Base-by-base conservation (phyloP, 2,797 vertebrate genomes). In the Scomberomorus guttatus region DNA sequence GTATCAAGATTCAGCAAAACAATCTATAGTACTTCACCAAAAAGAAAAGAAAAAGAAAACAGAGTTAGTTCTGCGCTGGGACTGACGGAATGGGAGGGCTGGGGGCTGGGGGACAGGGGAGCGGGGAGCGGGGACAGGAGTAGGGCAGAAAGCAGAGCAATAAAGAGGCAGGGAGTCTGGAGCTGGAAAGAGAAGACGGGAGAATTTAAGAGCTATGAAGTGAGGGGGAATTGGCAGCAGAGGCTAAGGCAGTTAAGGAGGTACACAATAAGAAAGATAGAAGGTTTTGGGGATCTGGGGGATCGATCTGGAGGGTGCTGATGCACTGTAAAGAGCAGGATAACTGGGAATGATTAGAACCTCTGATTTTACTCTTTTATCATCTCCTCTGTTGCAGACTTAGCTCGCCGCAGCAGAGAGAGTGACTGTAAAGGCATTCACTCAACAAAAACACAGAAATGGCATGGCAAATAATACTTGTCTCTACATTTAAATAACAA, bases 1-100 rank as follows among this genome's bases (percentile, higher is more conserved):
- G 91, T 94, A 94, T 95, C 94, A 95, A 95, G 93, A 94, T 94
- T 94, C 93, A 89, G 93, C 94, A 91, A 95, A 95, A 94, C 93
- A 92, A 94, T 92, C 91, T 93, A 93, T 93, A 93, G 88, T 89
- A 95, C 92, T 87, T 92, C 90, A 94, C 93, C 75, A 88, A 88
- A 92, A 92, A 84, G 48, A 69, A 24, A 84, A 62, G 18, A 87
- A 87, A 88, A 86, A 62, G 48, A 79, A 85, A 89, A 89, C 69
- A 80, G 72, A 83, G 86, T 93, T 91, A 90, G 91, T 91, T 89
- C 77, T 90, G 90, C 75, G 81, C 90, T 51, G 80, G 88, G 67
- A 71, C 70, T 56, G 67, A 65, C 46, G 59, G 64, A 68, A 61
- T 3, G 60, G 46, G 59, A 37, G 42, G 22, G 42, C 17, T 11